Percentiles rank a stretch among this genome's conserved stretches.
phyloP scores from a whole-genome alignment of 2,797 vertebrate species.

The Myotis myotis region DNA sequence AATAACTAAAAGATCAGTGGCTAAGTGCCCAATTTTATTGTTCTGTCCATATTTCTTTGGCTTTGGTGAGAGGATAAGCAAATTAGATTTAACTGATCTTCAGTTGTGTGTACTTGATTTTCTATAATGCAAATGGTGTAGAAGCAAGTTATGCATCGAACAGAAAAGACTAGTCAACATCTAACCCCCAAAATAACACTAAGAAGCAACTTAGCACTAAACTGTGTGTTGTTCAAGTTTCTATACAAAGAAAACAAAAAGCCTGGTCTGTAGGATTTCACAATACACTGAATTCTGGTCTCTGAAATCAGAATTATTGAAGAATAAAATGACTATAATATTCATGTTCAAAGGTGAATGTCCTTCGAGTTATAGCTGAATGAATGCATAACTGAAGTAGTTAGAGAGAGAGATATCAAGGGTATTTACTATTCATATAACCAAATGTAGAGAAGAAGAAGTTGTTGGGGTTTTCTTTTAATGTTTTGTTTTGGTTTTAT shows the following conservation, averaged over 20 bases:
- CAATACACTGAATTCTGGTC: neutral
- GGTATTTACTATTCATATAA: neutral
- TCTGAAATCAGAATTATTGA: neutral
- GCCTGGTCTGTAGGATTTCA: neutral
- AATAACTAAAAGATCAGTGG: neutral
- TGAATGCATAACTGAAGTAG: neutral
- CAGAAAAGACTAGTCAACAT: neutral
- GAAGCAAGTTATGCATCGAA: neutral
- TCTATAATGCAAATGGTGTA: neutral
- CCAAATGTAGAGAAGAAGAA: neutral
- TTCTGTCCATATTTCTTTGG: neutral
- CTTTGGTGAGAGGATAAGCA: neutral
- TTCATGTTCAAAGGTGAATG: neutral
- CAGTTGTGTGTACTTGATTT: neutral
- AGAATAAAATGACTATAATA: neutral
- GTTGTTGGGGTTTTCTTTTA: neutral
- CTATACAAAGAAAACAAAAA: neutral
- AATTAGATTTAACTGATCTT: constrained; percentile 2
- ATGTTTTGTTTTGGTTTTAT: neutral
- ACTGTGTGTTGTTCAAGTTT: neutral
- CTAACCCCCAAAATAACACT: neutral
- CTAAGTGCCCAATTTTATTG: neutral
- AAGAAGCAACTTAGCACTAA: neutral
- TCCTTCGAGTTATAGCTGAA: neutral
- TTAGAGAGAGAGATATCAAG: neutral